These are phyloP conservation scores for Drosophila setifemur DNA, from an alignment of 1,140 invertebrate genomes.

Conservation along the genomic window DNA sequence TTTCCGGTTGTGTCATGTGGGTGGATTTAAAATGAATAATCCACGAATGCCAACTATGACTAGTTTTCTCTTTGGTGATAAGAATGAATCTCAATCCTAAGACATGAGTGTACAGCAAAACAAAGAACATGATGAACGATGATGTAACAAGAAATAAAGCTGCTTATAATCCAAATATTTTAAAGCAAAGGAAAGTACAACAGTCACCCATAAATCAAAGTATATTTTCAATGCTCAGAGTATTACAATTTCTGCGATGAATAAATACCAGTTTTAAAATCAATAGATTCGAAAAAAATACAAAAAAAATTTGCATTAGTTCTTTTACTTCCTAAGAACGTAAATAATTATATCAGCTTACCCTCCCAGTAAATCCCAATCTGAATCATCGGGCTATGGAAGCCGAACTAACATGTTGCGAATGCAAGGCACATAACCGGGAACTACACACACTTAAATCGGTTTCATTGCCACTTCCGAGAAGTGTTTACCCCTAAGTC, in stretches of 20 bases:
- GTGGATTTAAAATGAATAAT: slow-evolving; percentile 1
- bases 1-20: neutral
- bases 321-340: neutral
- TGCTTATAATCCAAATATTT: neutral
- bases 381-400: slow-evolving; percentile 17
- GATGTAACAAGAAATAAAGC: neutral
- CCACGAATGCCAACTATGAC: neutral
- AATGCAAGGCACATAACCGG: slow-evolving; percentile 61
- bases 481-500: slow-evolving; percentile 58
- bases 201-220: no score
- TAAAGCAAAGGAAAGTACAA: neutral
- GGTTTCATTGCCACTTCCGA: slow-evolving; percentile 61
- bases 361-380: slow-evolving; percentile 15
- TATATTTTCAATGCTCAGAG: no score
- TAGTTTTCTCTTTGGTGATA: slow-evolving; percentile 17
- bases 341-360: neutral
- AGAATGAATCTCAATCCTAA: neutral
- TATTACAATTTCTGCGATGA: no score
- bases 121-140: slow-evolving; percentile 3
- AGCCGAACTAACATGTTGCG: slow-evolving; percentile 29
- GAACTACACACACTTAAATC: slow-evolving; percentile 56
- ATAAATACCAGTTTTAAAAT: no score
- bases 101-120: slow-evolving; percentile 3
- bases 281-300: no score
- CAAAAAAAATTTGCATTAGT: no score